Percentiles rank a stretch among this genome's conserved stretches.
These are phyloP conservation scores for Chloroclysta siterata DNA, from an alignment of 2,888 invertebrate genomes.

Conservation along the genomic window DNA sequence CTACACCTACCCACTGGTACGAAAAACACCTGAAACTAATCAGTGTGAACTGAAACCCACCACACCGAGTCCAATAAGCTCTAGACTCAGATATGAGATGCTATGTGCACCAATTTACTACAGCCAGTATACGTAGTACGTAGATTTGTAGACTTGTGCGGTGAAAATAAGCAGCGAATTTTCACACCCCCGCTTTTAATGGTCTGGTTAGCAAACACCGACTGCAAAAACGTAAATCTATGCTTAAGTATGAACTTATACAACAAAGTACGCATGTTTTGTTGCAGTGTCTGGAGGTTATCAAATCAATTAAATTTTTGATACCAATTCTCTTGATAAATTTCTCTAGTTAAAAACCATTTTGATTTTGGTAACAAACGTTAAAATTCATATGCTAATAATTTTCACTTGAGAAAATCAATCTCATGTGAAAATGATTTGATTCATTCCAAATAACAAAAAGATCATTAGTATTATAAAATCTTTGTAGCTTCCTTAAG, in stretches of 20 bases:
- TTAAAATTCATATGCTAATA: too few species aligned
- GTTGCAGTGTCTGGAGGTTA: neutral
- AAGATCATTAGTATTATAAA: too few species aligned
- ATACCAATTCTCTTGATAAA: too few species aligned
- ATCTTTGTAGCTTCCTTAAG: too few species aligned
- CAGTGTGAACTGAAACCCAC: slow-evolving; percentile 11
- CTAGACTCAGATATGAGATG: slow-evolving; percentile 25
- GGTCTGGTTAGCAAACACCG: slow-evolving; percentile 68
- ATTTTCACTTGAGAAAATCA: too few species aligned
- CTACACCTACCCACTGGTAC: neutral
- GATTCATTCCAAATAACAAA: too few species aligned
- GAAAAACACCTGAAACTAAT: slow-evolving; percentile 4
- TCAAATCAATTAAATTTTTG: neutral
- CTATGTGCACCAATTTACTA: slow-evolving; percentile 10
- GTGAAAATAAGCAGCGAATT: slow-evolving; percentile 78
- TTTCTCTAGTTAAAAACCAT: too few species aligned
- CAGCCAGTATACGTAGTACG: slow-evolving; percentile 18
- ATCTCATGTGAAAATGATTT: too few species aligned
- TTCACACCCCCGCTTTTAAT: slow-evolving; percentile 78
- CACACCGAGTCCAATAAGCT: slow-evolving; percentile 18
- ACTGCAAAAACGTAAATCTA: slow-evolving; percentile 51
- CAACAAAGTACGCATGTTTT: neutral
- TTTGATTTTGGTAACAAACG: too few species aligned
- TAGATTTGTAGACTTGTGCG: slow-evolving; percentile 45
- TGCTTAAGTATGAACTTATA: neutral